A percentile compares a stretch with the other conserved stretches of the same genome.
These are phyloP conservation scores for Caenorhabditis inopinata DNA, from an alignment of 1,140 invertebrate species.

Conservation along the genomic window DNA sequence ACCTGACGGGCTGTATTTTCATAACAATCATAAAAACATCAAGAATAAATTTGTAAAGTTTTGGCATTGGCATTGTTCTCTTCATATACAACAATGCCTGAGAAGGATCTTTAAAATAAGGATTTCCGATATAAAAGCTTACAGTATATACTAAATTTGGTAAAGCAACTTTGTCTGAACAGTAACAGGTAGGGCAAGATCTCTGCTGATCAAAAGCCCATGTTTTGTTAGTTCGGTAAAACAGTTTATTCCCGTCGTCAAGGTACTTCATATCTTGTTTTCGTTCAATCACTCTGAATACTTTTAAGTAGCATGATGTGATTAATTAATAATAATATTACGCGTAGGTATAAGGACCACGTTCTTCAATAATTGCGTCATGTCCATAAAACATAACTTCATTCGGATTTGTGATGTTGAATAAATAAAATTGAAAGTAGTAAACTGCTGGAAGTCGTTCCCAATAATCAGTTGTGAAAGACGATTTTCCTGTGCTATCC, in stretches of 20 bases:
- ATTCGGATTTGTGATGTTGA: background rate
- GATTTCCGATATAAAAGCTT: too few species aligned
- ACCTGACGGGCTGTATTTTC: background rate
- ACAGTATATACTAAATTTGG: background rate
- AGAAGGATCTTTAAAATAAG: too few species aligned
- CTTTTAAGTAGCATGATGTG: too few species aligned
- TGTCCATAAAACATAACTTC: background rate
- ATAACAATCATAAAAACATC: background rate
- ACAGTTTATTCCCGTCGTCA: background rate
- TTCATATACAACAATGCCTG: background rate
- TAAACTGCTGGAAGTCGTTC: background rate
- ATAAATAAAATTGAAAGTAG: background rate
- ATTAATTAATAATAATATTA: background rate
- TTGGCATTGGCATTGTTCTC: background rate
- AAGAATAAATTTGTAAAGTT: background rate
- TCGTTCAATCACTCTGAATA: background rate
- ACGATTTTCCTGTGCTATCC: background rate
- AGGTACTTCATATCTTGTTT: background rate
- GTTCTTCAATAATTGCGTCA: background rate
- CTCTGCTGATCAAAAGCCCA: background rate
- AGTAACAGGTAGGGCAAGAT: background rate
- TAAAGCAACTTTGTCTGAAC: background rate
- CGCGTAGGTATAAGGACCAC: background rate
- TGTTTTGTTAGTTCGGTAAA: background rate
- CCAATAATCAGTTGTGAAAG: background rate